phyloP scores from a whole-genome alignment of 2,797 vertebrate genomes.

The Nyctalus aviator region DNA sequence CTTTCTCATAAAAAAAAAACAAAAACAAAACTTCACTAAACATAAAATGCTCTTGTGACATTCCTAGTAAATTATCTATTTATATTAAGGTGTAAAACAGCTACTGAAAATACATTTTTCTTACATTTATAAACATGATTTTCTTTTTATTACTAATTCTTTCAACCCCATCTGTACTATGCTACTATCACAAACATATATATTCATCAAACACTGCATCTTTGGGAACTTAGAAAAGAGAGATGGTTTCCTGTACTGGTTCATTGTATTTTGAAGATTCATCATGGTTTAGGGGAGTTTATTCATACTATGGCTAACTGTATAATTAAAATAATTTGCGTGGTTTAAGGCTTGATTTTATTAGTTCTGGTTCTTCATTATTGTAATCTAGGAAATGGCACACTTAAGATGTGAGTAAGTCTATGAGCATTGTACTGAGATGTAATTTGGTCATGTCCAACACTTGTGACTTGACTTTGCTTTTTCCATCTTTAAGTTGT shows the following conservation, averaged over 20 bases:
- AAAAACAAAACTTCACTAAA: conserved; percentile 51
- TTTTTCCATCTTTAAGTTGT: background rate
- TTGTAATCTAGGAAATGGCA: conserved; percentile 16
- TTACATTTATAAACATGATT: background rate
- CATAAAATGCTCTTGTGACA: background rate
- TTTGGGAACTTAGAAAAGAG: background rate
- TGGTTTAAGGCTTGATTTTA: conserved; percentile 19
- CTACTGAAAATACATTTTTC: background rate
- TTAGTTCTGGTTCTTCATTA: background rate
- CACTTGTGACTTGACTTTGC: background rate
- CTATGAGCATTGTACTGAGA: background rate
- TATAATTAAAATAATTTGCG: conserved; percentile 27
- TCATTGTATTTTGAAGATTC: conserved; percentile 22
- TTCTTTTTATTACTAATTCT: background rate
- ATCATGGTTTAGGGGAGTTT: background rate
- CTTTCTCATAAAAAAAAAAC: background rate
- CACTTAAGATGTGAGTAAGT: background rate
- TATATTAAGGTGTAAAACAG: conserved; percentile 29
- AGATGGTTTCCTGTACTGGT: background rate
- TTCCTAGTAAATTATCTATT: conserved; percentile 43
- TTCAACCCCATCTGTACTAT: background rate
- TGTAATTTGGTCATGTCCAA: background rate
- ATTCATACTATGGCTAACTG: background rate
- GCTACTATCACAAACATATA: background rate
- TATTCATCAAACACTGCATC: background rate